Evolutionary conservation across 2,797 vertebrate genomes (phyloP).

Genomic region (Odontamblyopus rebecca): DNA sequence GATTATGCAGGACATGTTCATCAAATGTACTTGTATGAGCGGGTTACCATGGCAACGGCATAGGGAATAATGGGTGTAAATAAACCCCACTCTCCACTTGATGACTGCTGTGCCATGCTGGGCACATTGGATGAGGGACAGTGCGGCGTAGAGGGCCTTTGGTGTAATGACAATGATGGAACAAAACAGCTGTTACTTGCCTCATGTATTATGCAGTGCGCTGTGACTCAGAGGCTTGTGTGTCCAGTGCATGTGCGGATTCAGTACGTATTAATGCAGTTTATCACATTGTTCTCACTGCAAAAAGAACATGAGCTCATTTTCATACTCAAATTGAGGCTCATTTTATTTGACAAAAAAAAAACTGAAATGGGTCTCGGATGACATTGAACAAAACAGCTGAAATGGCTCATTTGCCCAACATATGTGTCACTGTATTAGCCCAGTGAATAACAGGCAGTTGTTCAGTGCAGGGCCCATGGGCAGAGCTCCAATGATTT

Average conservation of each 20-base stretch:
- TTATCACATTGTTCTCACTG: background rate
- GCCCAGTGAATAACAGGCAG: background rate
- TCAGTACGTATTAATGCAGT: background rate
- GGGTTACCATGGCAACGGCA: constrained; percentile 58
- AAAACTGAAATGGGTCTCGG: too few relatives aligned
- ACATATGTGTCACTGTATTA: background rate
- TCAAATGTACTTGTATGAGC: constrained; percentile 40
- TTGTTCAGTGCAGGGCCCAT: too few relatives aligned
- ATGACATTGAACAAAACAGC: too few relatives aligned
- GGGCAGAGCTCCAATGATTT: background rate
- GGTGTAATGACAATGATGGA: constrained; percentile 36
- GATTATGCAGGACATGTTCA: constrained; percentile 46
- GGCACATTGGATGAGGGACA: constrained; percentile 13
- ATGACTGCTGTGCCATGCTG: constrained; percentile 35
- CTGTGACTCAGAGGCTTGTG: constrained; percentile 13
- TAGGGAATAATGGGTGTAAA: constrained; percentile 61
- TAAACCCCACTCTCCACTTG: constrained; percentile 42
- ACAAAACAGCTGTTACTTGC: constrained; percentile 52
- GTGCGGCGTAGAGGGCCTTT: constrained; percentile 8
- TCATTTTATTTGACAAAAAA: too few relatives aligned
- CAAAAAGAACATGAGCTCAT: background rate
- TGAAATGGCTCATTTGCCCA: too few relatives aligned
- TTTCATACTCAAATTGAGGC: background rate
- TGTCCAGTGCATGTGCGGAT: background rate
- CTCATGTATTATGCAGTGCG: constrained; percentile 39